phyloP scores from a whole-genome alignment of 2,888 invertebrate genomes.

The Mythimna impura region DNA sequence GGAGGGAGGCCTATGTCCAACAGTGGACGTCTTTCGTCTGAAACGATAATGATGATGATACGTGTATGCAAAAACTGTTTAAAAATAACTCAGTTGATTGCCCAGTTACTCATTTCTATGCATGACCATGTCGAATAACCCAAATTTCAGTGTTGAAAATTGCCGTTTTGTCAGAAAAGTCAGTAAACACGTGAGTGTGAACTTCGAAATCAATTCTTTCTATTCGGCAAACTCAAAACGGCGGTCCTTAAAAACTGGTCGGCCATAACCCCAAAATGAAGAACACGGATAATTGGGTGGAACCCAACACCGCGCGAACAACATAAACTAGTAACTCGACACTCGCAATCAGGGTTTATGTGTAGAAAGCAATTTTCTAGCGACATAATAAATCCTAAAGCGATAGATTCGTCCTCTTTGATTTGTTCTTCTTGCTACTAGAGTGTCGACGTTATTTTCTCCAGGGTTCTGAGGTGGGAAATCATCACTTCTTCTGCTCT shows the following conservation, averaged over 20 bases:
- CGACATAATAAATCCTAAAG: conserved; percentile 86
- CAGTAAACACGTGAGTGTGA: background rate
- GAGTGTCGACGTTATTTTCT: background rate
- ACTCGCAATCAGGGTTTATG: conserved; percentile 86
- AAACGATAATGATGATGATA: no score
- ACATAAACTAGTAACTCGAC: conserved; percentile 82
- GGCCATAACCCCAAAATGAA: conserved; percentile 46
- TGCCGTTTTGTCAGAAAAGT: no score
- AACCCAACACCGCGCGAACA: conserved; percentile 64
- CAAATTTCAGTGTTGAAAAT: no score
- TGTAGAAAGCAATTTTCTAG: conserved; percentile 82
- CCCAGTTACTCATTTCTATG: no score
- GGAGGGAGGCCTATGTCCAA: no score
- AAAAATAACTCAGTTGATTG: no score
- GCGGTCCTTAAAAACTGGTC: conserved; percentile 30
- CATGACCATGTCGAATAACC: no score
- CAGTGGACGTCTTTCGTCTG: no score
- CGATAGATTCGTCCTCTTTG: conserved; percentile 79
- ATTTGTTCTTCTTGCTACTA: conserved; percentile 63
- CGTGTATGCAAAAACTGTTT: no score
- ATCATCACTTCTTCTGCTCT: no score
- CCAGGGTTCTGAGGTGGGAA: no score
- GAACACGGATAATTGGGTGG: conserved; percentile 69
- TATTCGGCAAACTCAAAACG: conserved; percentile 12
- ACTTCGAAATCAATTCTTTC: conserved; percentile 5